These are phyloP conservation scores for Glyptemys insculpta DNA, from an alignment of 2,797 vertebrate genomes.

Conservation along the genomic window DNA sequence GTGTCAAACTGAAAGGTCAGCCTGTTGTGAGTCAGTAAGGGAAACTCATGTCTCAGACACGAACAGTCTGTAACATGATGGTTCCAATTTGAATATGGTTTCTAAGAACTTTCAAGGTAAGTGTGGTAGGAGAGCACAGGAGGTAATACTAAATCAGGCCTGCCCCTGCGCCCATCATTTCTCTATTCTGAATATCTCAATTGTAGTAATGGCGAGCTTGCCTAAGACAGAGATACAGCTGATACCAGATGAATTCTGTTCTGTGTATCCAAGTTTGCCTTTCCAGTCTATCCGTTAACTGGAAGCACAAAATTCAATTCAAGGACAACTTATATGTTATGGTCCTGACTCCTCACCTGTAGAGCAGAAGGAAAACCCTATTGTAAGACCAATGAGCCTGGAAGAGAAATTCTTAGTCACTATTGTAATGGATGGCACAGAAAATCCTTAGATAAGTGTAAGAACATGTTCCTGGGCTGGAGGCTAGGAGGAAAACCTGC, in stretches of 20 bases:
- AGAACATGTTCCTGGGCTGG: not conserved
- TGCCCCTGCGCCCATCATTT: not conserved
- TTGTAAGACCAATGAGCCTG: not conserved
- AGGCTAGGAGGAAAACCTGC: not conserved
- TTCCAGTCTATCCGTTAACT: not conserved
- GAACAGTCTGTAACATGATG: not conserved
- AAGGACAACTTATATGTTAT: not conserved
- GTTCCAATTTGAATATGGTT: not conserved
- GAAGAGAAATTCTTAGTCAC: not conserved
- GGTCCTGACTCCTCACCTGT: not conserved
- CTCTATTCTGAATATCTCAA: not conserved
- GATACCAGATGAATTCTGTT: not conserved
- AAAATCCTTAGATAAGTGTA: not conserved
- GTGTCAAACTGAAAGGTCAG: not conserved
- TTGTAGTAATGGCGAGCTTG: not conserved
- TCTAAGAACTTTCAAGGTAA: not conserved
- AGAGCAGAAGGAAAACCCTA: not conserved
- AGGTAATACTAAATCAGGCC: not conserved
- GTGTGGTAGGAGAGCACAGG: not conserved
- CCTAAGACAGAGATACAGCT: not conserved
- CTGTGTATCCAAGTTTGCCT: not conserved
- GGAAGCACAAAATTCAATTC: not conserved
- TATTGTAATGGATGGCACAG: not conserved
- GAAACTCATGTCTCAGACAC: not conserved
- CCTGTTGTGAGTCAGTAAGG: not conserved